Conservation (phyloP, 1,140 invertebrate genomes). For the Carposina sasakii region DNA sequence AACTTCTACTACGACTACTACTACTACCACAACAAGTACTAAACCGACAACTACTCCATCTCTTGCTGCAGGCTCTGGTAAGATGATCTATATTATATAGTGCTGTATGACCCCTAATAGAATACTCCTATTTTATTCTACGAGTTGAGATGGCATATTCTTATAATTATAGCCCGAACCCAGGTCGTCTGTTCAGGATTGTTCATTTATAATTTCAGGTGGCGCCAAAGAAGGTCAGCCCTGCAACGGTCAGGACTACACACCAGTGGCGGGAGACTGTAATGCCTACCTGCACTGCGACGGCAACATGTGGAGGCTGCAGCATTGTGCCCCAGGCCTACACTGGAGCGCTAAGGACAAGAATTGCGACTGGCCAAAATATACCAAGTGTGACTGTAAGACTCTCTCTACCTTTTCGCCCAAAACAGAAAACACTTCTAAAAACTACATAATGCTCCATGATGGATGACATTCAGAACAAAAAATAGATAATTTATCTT, state of each 20-base stretch:
- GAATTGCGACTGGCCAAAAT: conserved; percentile 85
- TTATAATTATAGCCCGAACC: no score
- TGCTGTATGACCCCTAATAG: no score
- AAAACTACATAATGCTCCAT: no score
- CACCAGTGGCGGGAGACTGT: conserved; percentile 79
- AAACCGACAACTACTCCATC: conserved; percentile 24
- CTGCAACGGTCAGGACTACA: conserved; percentile 78
- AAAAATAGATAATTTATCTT: no score
- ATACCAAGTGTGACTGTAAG: conserved; percentile 76
- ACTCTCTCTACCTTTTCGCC: no score
- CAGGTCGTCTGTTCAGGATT: no score
- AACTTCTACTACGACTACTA: conserved; percentile 34
- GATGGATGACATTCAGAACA: no score
- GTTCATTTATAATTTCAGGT: conserved; percentile 12
- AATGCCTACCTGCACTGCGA: conserved; percentile 84
- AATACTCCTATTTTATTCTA: no score
- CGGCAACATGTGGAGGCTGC: conserved; percentile 75
- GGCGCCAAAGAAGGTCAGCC: conserved; percentile 39
- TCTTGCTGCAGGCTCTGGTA: conserved; percentile 22
- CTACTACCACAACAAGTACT: conserved; percentile 26
- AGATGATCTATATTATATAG: no score
- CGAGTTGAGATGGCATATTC: no score
- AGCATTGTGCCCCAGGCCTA: conserved; percentile 83
- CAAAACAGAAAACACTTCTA: no score
- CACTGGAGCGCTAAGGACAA: conserved; percentile 82